Conservation (phyloP, 1,140 invertebrate species). For the Andricus grossulariae region DNA sequence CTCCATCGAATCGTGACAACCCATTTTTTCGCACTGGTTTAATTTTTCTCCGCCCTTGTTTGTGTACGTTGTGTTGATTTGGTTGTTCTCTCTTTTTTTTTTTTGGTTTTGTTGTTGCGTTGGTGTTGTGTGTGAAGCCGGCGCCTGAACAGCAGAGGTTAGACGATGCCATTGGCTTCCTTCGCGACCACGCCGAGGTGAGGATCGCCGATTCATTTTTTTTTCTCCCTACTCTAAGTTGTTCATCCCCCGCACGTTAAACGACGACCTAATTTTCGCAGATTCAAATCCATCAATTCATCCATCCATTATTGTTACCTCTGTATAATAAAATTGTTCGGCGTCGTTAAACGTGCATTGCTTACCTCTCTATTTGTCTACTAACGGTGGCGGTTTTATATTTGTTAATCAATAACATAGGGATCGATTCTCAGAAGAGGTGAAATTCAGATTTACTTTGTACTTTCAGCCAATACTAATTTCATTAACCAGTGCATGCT, state of each 20-base stretch:
- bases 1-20: constrained; percentile 4
- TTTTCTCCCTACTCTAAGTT: constrained; percentile 36
- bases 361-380: not conserved
- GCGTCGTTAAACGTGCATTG: constrained; percentile 23
- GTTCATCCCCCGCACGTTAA: constrained; percentile 5
- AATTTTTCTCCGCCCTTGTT: constrained; percentile 66
- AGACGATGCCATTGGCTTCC: constrained; percentile 92
- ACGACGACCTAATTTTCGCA: not conserved
- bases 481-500: not conserved
- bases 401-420: not conserved
- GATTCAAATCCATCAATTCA: too few relatives aligned
- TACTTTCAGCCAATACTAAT: not conserved
- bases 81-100: constrained; percentile 73
- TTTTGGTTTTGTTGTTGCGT: constrained; percentile 77
- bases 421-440: not conserved
- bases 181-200: constrained; percentile 89
- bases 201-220: constrained; percentile 76
- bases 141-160: constrained; percentile 88
- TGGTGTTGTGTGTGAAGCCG: constrained; percentile 80
- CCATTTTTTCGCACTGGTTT: constrained; percentile 53
- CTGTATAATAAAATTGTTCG: not conserved
- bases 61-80: constrained; percentile 76
- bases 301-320: too few relatives aligned
- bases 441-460: not conserved
- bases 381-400: constrained; percentile 9